Conservation (phyloP, 1,140 invertebrate species). For the Liolophura sinensis region DNA sequence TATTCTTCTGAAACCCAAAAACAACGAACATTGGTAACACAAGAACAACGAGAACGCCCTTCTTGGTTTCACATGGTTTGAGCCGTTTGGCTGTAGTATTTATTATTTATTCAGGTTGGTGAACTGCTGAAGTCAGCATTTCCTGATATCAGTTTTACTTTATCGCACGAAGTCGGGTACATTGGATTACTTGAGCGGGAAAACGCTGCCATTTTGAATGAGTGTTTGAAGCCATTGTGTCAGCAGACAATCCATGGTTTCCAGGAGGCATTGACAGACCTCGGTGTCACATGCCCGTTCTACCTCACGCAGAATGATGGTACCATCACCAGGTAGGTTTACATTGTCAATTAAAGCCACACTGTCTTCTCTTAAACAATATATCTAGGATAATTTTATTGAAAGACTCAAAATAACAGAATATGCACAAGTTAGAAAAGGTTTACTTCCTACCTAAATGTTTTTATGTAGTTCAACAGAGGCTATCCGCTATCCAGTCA, state of each 20-base stretch:
- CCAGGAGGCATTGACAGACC: constrained; percentile 27
- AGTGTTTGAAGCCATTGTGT: constrained; percentile 45
- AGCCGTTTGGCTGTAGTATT: no score
- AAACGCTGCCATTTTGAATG: constrained; percentile 53
- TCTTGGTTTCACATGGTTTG: no score
- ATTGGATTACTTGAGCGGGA: constrained; percentile 50
- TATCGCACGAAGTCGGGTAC: constrained; percentile 45
- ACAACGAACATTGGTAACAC: no score
- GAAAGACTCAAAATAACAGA: background rate
- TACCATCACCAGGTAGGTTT: constrained; percentile 25
- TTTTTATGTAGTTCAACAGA: constrained; percentile 16
- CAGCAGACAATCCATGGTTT: constrained; percentile 41
- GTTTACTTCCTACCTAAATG: no score
- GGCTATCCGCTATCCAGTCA: constrained; percentile 35
- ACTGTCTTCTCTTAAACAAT: background rate
- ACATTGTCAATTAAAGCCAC: constrained; percentile 9
- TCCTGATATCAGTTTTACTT: constrained; percentile 38
- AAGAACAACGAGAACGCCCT: no score
- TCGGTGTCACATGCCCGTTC: constrained; percentile 42
- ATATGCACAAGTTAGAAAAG: background rate
- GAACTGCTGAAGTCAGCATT: constrained; percentile 4
- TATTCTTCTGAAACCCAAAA: no score
- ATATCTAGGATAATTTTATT: no score
- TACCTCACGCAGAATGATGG: constrained; percentile 53
- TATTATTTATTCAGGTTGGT: no score